Conservation (phyloP, 2,797 vertebrate species). For the Takifugu rubripes region DNA sequence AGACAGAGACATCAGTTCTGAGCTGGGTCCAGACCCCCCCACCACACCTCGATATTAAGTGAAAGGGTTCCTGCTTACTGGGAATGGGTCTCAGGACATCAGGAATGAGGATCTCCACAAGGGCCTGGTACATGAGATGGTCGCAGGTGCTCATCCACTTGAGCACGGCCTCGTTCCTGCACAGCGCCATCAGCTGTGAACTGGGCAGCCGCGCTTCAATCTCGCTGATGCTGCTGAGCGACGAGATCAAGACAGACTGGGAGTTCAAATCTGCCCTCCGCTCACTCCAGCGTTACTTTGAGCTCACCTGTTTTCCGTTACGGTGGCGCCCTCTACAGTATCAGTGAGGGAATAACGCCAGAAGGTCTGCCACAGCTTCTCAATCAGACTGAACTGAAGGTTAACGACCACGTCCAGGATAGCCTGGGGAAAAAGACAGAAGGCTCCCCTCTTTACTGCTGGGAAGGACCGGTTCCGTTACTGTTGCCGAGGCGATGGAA, state of each 20-base stretch:
- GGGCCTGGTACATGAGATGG: constrained; percentile 95
- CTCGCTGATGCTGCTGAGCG: constrained; percentile 75
- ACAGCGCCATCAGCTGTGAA: constrained; percentile 84
- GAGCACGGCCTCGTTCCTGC: constrained; percentile 86
- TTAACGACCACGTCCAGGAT: constrained; percentile 94
- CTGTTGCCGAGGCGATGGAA: too few relatives aligned
- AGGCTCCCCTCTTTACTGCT: neutral
- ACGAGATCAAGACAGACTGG: neutral
- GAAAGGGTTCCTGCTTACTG: constrained; percentile 77
- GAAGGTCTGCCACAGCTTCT: constrained; percentile 98
- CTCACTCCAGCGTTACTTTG: neutral
- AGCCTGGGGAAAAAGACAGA: constrained; percentile 72
- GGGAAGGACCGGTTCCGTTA: neutral
- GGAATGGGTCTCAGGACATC: constrained; percentile 97
- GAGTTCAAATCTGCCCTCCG: neutral
- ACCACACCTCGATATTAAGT: neutral
- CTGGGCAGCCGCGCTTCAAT: constrained; percentile 83
- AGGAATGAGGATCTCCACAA: constrained; percentile 97
- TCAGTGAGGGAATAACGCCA: constrained; percentile 88
- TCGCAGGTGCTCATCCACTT: constrained; percentile 97
- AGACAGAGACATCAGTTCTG: neutral
- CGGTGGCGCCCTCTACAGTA: constrained; percentile 78
- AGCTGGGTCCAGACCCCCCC: neutral
- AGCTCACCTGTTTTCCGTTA: constrained; percentile 78
- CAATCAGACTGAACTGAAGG: constrained; percentile 95